Percentiles rank a stretch among this genome's conserved stretches.
Conservation (phyloP, 2,888 invertebrate genomes). For the Kryphioiulus occultus region DNA sequence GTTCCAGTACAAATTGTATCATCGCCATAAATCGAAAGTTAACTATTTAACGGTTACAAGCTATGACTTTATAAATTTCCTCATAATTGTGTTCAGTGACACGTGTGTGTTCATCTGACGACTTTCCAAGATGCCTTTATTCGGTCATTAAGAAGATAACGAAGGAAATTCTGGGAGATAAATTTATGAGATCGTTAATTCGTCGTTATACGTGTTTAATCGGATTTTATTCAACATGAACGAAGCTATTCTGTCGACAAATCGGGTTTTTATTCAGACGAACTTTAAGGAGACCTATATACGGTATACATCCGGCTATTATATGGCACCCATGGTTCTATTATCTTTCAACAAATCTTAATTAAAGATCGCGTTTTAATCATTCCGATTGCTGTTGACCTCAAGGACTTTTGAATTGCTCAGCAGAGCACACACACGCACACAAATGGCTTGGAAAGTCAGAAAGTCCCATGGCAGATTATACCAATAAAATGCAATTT, state of each 20-base stretch:
- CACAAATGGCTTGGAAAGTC: not conserved
- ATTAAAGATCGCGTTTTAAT: constrained; percentile 22
- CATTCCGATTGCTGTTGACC: not conserved
- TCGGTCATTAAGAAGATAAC: not conserved
- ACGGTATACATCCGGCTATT: not conserved
- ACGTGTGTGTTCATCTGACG: not conserved
- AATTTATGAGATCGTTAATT: not conserved
- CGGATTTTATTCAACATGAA: not conserved
- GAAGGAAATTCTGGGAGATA: not conserved
- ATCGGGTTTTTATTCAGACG: not conserved
- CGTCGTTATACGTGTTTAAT: not conserved
- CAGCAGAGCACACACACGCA: not conserved
- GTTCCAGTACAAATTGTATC: no score
- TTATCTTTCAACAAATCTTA: constrained; percentile 6
- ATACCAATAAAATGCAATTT: not conserved
- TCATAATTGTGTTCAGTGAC: not conserved
- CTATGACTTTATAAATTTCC: not conserved
- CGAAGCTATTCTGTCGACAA: not conserved
- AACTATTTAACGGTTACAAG: not conserved
- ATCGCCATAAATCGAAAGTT: not conserved
- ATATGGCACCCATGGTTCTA: not conserved
- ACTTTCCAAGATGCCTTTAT: not conserved
- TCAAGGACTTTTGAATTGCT: not conserved
- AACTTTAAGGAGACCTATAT: not conserved
- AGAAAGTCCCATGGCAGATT: not conserved